Percentiles rank a stretch among this genome's conserved stretches.
Conservation (phyloP, 2,113 vertebrate species). For the Catagonus wagneri region DNA sequence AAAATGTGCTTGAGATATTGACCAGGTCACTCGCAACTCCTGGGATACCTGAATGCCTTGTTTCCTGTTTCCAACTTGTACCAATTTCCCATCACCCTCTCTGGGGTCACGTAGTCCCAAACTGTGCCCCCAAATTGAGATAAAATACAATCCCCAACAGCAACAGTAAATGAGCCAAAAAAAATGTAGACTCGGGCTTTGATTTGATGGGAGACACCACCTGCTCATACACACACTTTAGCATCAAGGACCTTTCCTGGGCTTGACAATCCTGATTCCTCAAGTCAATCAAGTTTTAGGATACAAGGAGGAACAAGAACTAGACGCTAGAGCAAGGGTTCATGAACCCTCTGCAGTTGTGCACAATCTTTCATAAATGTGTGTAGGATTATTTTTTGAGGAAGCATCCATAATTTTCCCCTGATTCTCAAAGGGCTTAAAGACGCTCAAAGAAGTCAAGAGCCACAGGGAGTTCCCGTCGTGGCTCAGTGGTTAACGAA, state of each 20-base stretch:
- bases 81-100: background rate
- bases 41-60: background rate
- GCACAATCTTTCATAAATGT: background rate
- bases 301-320: background rate
- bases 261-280: background rate
- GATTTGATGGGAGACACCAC: background rate
- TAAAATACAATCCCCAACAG: background rate
- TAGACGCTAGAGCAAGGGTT: background rate
- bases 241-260: background rate
- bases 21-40: background rate
- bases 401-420: background rate
- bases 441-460: background rate
- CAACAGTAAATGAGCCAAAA: background rate
- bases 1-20: background rate
- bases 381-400: background rate
- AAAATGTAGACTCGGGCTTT: background rate
- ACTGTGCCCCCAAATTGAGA: background rate
- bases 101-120: background rate
- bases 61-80: background rate
- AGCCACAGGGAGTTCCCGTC: no score
- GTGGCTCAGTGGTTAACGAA: no score
- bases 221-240: background rate
- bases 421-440: background rate
- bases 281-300: background rate
- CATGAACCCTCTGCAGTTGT: background rate